Conservation (phyloP, 2,797 vertebrate genomes). For the Sarcoramphus papa region DNA sequence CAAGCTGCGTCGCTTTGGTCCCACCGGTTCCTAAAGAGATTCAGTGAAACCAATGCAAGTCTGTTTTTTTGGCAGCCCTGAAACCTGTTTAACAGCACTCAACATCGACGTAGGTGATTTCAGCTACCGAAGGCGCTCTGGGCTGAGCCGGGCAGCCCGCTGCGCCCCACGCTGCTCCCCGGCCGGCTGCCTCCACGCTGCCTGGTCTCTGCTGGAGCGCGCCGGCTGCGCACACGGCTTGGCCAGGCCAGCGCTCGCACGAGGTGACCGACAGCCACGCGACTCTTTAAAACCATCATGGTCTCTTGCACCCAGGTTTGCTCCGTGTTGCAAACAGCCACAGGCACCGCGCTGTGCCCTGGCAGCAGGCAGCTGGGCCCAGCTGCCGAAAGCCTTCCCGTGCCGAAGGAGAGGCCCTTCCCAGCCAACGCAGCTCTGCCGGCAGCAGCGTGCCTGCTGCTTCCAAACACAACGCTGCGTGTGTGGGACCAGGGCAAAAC, state of each 20-base stretch:
- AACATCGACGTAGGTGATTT: rapidly evolving
- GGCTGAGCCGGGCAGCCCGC: not conserved
- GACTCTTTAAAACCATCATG: rapidly evolving
- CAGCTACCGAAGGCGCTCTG: rapidly evolving
- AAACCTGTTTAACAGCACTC: not conserved
- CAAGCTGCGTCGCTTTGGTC: not conserved
- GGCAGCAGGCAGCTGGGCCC: not conserved
- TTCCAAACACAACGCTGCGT: rapidly evolving
- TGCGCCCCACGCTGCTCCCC: not conserved
- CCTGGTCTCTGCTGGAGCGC: not conserved
- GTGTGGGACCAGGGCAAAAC: not conserved
- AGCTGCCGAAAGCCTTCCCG: not conserved
- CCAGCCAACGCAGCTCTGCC: not conserved
- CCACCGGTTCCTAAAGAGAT: not conserved
- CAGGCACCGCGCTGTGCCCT: rapidly evolving
- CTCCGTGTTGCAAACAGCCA: not conserved
- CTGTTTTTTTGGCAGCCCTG: not conserved
- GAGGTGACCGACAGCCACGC: rapidly evolving
- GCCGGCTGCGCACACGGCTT: rapidly evolving
- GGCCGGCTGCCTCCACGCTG: rapidly evolving
- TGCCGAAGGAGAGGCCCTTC: not conserved
- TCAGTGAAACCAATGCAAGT: not conserved
- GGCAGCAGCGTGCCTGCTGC: not conserved
- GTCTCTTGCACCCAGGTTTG: not conserved
- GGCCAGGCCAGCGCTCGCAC: not conserved